Evolutionary conservation across 1,140 invertebrate genomes (phyloP).

Genomic region (Cecropterus lyciades): DNA sequence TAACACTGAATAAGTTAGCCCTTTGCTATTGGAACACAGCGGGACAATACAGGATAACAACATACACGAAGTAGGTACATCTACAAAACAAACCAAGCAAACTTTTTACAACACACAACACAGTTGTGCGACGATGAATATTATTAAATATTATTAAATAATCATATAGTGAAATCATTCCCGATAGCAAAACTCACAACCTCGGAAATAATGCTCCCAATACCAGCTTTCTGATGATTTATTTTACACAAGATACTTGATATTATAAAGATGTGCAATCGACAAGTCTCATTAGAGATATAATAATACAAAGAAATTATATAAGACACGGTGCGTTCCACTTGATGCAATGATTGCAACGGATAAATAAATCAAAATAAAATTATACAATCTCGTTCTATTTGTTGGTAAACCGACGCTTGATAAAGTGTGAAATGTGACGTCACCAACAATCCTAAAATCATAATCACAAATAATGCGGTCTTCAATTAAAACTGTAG

Average conservation of each 20-base stretch:
- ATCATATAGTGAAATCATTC: slow-evolving; percentile 76
- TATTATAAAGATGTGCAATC: slow-evolving; percentile 55
- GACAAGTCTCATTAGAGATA: slow-evolving; percentile 37
- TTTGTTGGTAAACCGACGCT: no score
- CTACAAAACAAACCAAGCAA: slow-evolving; percentile 78
- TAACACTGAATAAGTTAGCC: slow-evolving; percentile 46
- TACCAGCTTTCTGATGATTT: slow-evolving; percentile 78
- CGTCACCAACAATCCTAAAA: no score
- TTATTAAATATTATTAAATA: slow-evolving; percentile 67
- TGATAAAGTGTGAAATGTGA: no score
- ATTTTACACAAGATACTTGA: slow-evolving; percentile 66
- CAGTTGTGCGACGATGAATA: slow-evolving; percentile 74
- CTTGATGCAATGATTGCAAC: not conserved
- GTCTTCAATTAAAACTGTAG: no score
- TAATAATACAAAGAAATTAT: slow-evolving; percentile 18
- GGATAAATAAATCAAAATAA: slow-evolving; percentile 17
- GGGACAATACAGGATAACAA: slow-evolving; percentile 62
- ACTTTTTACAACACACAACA: slow-evolving; percentile 78
- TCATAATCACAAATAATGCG: no score
- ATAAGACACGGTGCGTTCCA: slow-evolving; percentile 9
- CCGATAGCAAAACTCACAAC: slow-evolving; percentile 81
- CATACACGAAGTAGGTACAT: slow-evolving; percentile 71
- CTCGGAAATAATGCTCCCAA: slow-evolving; percentile 83
- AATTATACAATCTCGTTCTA: not conserved
- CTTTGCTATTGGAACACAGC: slow-evolving; percentile 73